Evolutionary conservation across 2,113 vertebrate genomes (phyloP).

Genomic region (Tautogolabrus adspersus): DNA sequence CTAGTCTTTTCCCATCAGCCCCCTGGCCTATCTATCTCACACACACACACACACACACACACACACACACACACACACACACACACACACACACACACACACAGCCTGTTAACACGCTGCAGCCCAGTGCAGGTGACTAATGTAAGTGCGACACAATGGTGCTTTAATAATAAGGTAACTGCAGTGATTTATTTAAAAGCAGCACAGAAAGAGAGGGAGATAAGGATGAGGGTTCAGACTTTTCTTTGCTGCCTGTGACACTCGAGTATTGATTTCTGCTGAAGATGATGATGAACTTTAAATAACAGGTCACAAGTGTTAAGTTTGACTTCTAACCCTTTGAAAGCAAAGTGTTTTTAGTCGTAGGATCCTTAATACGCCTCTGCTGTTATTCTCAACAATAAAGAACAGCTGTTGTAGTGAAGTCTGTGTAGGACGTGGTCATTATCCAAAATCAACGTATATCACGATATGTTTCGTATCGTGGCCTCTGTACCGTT

Average conservation of each 20-base stretch:
- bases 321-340: neutral
- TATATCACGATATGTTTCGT: no score
- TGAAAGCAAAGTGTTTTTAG: no score
- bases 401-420: no score
- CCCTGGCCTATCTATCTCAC: slow-evolving; percentile 33
- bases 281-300: neutral
- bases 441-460: no score
- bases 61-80: slow-evolving; percentile 25
- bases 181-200: slow-evolving; percentile 1
- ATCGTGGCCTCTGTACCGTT: no score
- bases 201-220: neutral
- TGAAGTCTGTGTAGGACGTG: no score
- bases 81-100: slow-evolving; percentile 28
- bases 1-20: slow-evolving; percentile 63
- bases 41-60: slow-evolving; percentile 2
- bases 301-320: neutral
- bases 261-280: neutral
- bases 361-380: no score
- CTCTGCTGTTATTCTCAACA: no score
- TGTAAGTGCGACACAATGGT: slow-evolving; percentile 10
- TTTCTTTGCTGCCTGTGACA: neutral
- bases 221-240: neutral
- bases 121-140: slow-evolving; percentile 20
- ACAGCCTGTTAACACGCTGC: slow-evolving; percentile 25
- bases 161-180: slow-evolving; percentile 35